Evolutionary conservation across 37 sponge, comb jelly and placozoan genomes (phyloP).

Genomic region (Chondrilla cf. caribensis): DNA sequence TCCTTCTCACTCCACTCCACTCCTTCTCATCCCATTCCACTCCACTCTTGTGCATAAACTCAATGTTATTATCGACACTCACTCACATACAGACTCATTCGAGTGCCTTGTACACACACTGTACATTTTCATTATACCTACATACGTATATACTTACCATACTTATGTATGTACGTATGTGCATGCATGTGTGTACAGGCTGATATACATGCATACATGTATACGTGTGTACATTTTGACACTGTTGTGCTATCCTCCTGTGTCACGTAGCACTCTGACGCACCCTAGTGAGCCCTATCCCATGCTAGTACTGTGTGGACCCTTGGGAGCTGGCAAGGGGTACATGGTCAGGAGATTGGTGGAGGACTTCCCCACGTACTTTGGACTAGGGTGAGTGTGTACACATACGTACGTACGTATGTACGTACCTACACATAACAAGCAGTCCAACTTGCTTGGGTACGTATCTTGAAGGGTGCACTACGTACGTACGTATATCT

Average conservation of each 20-base stretch:
- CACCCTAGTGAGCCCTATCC: constrained; percentile 78
- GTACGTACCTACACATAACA: background rate
- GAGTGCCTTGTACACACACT: too few species aligned
- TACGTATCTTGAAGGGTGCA: background rate
- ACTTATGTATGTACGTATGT: background rate
- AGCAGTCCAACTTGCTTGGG: too few species aligned
- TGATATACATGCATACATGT: background rate
- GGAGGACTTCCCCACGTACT: constrained; percentile 82
- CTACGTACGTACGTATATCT: too few species aligned
- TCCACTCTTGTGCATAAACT: too few species aligned
- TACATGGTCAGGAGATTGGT: constrained; percentile 51
- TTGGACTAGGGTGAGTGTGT: constrained; percentile 75
- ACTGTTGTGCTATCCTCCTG: background rate
- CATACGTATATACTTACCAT: background rate
- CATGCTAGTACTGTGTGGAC: constrained; percentile 78
- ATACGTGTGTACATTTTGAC: background rate
- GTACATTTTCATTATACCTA: background rate
- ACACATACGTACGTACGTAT: background rate
- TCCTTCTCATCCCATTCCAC: too few species aligned
- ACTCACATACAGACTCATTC: too few species aligned
- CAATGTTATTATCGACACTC: too few species aligned
- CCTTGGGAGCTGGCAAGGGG: constrained; percentile 73
- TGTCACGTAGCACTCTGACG: constrained; percentile 58
- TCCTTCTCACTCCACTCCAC: too few species aligned
- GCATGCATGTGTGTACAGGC: background rate